Conservation (phyloP, 2,113 vertebrate genomes). For the Sylvilagus bachmani region DNA sequence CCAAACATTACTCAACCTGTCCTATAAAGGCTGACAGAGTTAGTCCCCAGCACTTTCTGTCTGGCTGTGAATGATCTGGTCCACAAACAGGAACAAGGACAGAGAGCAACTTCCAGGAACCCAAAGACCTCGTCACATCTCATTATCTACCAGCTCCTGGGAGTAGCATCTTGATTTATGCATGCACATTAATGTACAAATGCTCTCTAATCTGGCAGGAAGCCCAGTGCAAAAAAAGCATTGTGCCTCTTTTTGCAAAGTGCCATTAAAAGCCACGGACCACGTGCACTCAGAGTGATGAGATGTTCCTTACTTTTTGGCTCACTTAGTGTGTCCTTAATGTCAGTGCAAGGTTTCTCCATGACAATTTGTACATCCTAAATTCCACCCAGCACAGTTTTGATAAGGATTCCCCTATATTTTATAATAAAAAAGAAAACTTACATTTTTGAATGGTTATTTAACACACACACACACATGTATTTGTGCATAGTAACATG, state of each 20-base stretch:
- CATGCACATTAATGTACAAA: neutral
- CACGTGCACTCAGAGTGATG: neutral
- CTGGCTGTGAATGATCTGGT: neutral
- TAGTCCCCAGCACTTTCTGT: neutral
- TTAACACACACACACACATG: neutral
- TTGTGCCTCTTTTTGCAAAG: slow-evolving; percentile 5
- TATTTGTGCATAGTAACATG: neutral
- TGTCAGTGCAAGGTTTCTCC: neutral
- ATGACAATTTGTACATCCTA: neutral
- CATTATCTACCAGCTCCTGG: neutral
- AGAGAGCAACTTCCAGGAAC: neutral
- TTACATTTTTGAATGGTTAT: neutral
- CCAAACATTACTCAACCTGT: slow-evolving; percentile 2
- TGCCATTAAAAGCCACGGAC: slow-evolving; percentile 32
- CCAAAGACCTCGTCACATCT: neutral
- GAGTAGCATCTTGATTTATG: neutral
- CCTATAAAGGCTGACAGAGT: neutral
- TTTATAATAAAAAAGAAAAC: slow-evolving; percentile 30
- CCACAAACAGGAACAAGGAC: neutral
- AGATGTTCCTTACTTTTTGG: neutral
- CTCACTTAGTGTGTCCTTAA: neutral
- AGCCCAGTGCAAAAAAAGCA: neutral
- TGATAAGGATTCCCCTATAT: neutral
- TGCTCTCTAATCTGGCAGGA: slow-evolving; percentile 34
- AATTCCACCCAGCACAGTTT: neutral